phyloP scores from a whole-genome alignment of 2,888 invertebrate species.

The Tipula lateralis region DNA sequence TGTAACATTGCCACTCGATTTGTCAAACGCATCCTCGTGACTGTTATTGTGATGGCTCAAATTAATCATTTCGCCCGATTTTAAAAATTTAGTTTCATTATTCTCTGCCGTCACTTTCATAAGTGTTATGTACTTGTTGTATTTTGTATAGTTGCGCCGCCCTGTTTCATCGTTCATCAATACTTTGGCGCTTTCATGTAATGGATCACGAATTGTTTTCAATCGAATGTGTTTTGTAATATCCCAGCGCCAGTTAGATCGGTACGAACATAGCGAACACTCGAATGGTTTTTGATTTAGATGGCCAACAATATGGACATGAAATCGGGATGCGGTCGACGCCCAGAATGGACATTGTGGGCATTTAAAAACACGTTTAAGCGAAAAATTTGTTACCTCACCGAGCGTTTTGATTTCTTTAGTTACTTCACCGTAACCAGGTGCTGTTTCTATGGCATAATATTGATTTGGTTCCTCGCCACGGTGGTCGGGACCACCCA shows the following conservation, averaged over 20 bases:
- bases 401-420: conserved; percentile 60
- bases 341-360: conserved; percentile 91
- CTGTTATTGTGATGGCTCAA: conserved; percentile 38
- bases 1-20: conserved; percentile 41
- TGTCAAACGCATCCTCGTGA: conserved; percentile 53
- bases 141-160: conserved; percentile 85
- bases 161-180: conserved; percentile 90
- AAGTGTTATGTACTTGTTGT: conserved; percentile 80
- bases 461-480: conserved; percentile 39
- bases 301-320: conserved; percentile 90
- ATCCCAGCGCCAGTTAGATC: conserved; percentile 96
- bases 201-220: conserved; percentile 78
- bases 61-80: conserved; percentile 48
- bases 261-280: conserved; percentile 88
- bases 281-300: conserved; percentile 91
- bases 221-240: conserved; percentile 92
- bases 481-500: conserved; percentile 27
- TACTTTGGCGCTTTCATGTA: conserved; percentile 75
- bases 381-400: conserved; percentile 59
- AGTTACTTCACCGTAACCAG: conserved; percentile 52
- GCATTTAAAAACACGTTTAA: conserved; percentile 83
- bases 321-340: conserved; percentile 86
- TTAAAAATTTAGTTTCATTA: conserved; percentile 49
- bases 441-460: conserved; percentile 52
- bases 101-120: conserved; percentile 56